Conservation (phyloP, 2,888 invertebrate species). For the Thera obeliscata region DNA sequence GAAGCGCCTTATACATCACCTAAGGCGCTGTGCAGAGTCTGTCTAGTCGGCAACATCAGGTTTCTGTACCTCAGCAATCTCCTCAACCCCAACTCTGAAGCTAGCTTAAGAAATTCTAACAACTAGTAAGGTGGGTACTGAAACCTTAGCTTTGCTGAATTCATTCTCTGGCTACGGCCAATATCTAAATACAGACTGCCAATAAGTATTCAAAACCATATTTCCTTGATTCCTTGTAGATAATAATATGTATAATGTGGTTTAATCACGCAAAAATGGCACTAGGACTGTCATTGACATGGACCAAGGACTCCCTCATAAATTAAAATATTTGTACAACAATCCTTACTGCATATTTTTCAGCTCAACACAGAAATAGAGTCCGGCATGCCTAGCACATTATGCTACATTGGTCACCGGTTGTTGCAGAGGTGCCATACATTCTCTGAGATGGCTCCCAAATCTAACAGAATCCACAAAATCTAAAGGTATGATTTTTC, state of each 20-base stretch:
- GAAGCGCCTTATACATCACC: too few relatives aligned
- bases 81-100: background rate
- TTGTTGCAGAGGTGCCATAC: background rate
- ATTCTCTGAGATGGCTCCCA: background rate
- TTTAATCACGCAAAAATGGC: too few relatives aligned
- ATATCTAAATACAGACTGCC: too few relatives aligned
- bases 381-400: background rate
- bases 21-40: background rate
- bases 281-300: too few relatives aligned
- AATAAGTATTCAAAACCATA: too few relatives aligned
- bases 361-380: background rate
- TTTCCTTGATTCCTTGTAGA: too few relatives aligned
- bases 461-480: background rate
- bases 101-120: background rate
- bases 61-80: background rate
- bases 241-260: too few relatives aligned
- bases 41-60: background rate
- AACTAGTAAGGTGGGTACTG: background rate
- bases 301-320: too few relatives aligned
- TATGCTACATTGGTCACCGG: background rate
- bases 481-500: background rate
- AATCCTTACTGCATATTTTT: background rate
- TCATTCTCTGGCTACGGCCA: too few relatives aligned
- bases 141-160: too few relatives aligned
- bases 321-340: too few relatives aligned